Evolutionary conservation across 2,797 vertebrate species (phyloP).

Genomic region (Philypnodon macrostomus): DNA sequence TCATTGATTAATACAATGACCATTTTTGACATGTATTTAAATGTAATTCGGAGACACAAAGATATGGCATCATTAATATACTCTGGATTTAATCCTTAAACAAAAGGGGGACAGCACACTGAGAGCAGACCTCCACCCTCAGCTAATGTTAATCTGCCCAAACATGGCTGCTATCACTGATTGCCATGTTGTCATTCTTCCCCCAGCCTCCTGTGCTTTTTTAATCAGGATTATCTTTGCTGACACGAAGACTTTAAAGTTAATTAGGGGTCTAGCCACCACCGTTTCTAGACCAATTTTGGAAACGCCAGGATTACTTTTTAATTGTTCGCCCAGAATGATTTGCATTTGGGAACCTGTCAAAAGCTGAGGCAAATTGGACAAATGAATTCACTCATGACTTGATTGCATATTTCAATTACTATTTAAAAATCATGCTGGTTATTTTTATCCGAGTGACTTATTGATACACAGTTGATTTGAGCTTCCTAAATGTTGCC

Average conservation of each 20-base stretch:
- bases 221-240: conserved; percentile 74
- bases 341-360: conserved; percentile 22
- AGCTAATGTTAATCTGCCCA: conserved; percentile 56
- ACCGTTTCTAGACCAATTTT: conserved; percentile 32
- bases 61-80: conserved; percentile 16
- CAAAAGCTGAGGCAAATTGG: conserved; percentile 2
- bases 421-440: not conserved
- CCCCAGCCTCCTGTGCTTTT: conserved; percentile 56
- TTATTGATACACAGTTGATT: too few relatives aligned
- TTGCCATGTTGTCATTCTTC: conserved; percentile 55
- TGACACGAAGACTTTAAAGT: conserved; percentile 56
- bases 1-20: too few relatives aligned
- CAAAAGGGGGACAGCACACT: conserved; percentile 42
- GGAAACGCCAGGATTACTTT: conserved; percentile 21
- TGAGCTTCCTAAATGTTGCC: too few relatives aligned
- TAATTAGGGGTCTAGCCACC: conserved; percentile 51
- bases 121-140: conserved; percentile 20
- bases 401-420: not conserved
- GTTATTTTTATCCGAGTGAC: too few relatives aligned
- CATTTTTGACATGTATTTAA: not conserved
- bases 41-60: not conserved
- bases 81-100: conserved; percentile 48
- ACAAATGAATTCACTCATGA: not conserved
- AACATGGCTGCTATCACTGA: conserved; percentile 48
- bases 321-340: conserved; percentile 12